Evolutionary conservation across 2,113 vertebrate species (phyloP).

Genomic region (Dolichallabes microphthalmus): DNA sequence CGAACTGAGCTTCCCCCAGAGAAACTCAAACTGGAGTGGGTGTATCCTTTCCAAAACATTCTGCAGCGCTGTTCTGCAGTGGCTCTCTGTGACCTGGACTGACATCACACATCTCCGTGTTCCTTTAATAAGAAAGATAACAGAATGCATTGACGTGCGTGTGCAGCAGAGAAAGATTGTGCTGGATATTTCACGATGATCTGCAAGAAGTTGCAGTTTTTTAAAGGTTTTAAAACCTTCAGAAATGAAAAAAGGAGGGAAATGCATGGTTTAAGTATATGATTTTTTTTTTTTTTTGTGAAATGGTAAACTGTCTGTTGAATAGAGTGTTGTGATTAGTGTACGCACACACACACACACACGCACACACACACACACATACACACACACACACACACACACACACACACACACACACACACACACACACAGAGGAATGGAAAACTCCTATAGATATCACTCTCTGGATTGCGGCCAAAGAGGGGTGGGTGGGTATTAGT

Average conservation of each 20-base stretch:
- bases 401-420: too few species aligned
- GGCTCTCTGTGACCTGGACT: neutral
- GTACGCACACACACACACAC: too few species aligned
- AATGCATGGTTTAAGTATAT: neutral
- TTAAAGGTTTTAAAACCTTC: neutral
- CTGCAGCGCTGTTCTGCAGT: neutral
- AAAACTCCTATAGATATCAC: neutral
- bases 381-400: too few species aligned
- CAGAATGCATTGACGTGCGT: neutral
- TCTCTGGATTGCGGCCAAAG: neutral
- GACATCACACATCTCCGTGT: neutral
- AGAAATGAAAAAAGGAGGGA: neutral
- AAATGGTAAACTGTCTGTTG: neutral
- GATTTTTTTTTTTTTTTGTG: too few species aligned
- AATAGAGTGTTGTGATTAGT: neutral
- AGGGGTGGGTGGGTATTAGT: too few species aligned
- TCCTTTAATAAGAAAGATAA: neutral
- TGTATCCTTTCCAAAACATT: conserved; percentile 83
- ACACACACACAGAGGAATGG: neutral
- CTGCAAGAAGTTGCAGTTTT: neutral
- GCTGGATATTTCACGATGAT: neutral
- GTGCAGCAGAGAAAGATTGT: neutral
- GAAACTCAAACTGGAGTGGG: conserved; percentile 96
- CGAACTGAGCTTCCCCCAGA: conserved; percentile 90
- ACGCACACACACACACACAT: too few species aligned